Percentiles rank a stretch among this genome's conserved stretches.
Evolutionary conservation across 2,888 invertebrate genomes (phyloP).

Genomic region (Chydorus sphaericus): DNA sequence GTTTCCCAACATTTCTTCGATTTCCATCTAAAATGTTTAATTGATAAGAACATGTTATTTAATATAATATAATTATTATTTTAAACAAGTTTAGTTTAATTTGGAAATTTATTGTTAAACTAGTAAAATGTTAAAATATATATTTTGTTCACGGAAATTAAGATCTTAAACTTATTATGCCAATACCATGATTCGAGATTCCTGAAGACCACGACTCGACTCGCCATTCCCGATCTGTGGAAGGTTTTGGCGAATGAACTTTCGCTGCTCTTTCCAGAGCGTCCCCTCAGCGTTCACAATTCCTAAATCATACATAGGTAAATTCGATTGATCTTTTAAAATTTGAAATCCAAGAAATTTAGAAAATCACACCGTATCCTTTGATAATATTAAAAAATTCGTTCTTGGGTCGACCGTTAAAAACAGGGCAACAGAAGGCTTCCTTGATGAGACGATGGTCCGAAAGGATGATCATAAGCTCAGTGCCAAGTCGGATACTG

Average conservation of each 20-base stretch:
- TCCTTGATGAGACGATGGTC: slow-evolving; percentile 74
- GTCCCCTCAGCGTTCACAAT: slow-evolving; percentile 76
- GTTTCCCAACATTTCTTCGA: slow-evolving; percentile 52
- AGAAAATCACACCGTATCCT: slow-evolving; percentile 54
- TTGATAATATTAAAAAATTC: slow-evolving; percentile 72
- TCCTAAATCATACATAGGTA: slow-evolving; percentile 41
- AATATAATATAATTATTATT: too few relatives aligned
- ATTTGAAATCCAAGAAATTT: neutral
- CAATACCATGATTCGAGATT: slow-evolving; percentile 69
- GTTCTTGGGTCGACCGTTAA: slow-evolving; percentile 72
- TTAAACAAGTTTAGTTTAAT: too few relatives aligned
- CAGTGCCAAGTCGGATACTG: slow-evolving; percentile 63
- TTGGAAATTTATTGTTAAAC: too few relatives aligned
- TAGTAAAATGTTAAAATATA: too few relatives aligned
- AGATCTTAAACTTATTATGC: too few relatives aligned
- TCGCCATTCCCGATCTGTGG: slow-evolving; percentile 70
- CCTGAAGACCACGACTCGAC: slow-evolving; percentile 63
- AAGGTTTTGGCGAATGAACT: slow-evolving; percentile 74
- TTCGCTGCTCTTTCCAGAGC: slow-evolving; percentile 78
- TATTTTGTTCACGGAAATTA: too few relatives aligned
- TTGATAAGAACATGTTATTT: too few relatives aligned
- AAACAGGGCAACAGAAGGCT: slow-evolving; percentile 69
- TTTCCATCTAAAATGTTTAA: slow-evolving; percentile 61
- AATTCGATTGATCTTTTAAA: neutral
- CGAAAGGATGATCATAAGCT: slow-evolving; percentile 69